A percentile compares a stretch with the other conserved stretches of the same genome.
Conservation (phyloP, 2,113 vertebrate species). For the Columbina picui region DNA sequence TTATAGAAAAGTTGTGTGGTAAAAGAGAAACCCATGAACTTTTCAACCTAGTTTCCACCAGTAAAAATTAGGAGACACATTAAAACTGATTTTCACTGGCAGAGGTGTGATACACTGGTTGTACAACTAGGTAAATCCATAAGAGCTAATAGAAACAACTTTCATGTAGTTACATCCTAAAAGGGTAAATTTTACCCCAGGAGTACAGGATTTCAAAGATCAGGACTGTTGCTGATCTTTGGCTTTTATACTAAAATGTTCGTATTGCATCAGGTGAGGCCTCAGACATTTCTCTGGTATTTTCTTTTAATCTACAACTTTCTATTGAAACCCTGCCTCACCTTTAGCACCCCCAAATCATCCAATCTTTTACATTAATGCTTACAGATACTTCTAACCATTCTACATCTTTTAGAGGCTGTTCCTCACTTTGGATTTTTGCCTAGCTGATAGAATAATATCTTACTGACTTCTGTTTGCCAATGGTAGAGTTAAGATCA, state of each 20-base stretch:
- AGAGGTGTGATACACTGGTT: not conserved
- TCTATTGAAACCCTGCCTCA: no score
- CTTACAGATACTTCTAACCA: not conserved
- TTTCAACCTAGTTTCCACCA: not conserved
- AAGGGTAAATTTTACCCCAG: not conserved
- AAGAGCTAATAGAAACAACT: not conserved
- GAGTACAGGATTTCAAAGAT: not conserved
- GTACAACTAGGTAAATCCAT: rapidly evolving
- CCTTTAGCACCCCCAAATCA: not conserved
- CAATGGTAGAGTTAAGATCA: not conserved
- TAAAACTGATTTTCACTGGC: not conserved
- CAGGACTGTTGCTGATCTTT: no score
- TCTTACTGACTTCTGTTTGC: not conserved
- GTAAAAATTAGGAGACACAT: not conserved
- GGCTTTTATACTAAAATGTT: not conserved
- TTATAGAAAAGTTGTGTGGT: rapidly evolving
- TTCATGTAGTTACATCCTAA: no score
- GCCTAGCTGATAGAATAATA: not conserved
- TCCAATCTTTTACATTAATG: not conserved
- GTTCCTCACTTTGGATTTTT: not conserved
- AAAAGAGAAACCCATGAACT: not conserved
- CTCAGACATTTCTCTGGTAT: not conserved
- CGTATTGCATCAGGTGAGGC: not conserved
- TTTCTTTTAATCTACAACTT: not conserved
- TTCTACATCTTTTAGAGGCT: not conserved